Evolutionary conservation across 2,797 vertebrate species (phyloP).

Genomic region (Zonotrichia albicollis): DNA sequence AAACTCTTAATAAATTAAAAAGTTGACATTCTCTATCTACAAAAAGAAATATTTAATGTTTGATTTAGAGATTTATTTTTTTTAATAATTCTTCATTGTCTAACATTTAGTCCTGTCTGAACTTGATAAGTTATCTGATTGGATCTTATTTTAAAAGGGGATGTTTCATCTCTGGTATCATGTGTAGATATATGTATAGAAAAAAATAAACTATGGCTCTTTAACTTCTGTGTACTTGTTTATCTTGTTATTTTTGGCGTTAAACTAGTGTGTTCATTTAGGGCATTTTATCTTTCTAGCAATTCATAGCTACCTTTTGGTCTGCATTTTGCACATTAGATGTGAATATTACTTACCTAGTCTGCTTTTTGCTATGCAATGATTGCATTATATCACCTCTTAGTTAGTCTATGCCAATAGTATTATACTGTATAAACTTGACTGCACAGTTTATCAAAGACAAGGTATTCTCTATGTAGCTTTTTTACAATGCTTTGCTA

Average conservation of each 20-base stretch:
- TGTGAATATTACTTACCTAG: conserved; percentile 90
- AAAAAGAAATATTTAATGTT: conserved; percentile 59
- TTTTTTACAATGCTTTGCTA: conserved; percentile 86
- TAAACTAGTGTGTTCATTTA: conserved; percentile 74
- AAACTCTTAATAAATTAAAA: conserved; percentile 55
- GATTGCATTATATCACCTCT: conserved; percentile 89
- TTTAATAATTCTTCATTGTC: conserved; percentile 74
- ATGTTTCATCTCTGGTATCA: conserved; percentile 83
- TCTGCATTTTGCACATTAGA: conserved; percentile 98
- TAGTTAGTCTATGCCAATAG: conserved; percentile 81
- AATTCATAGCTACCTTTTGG: conserved; percentile 88
- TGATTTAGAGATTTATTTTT: conserved; percentile 60
- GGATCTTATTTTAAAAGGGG: conserved; percentile 69
- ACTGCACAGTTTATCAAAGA: conserved; percentile 86
- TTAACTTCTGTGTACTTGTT: conserved; percentile 80
- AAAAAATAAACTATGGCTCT: conserved; percentile 86
- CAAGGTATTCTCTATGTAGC: conserved; percentile 83
- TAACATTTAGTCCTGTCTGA: conserved; percentile 79
- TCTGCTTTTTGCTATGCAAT: conserved; percentile 98
- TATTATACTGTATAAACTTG: conserved; percentile 84
- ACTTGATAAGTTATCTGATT: conserved; percentile 69
- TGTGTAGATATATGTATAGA: conserved; percentile 90
- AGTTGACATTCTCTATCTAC: conserved; percentile 59
- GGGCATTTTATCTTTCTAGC: conserved; percentile 69
- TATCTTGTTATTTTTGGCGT: conserved; percentile 80